These are phyloP conservation scores for Cariama cristata DNA, from an alignment of 2,113 vertebrate genomes.

Conservation along the genomic window DNA sequence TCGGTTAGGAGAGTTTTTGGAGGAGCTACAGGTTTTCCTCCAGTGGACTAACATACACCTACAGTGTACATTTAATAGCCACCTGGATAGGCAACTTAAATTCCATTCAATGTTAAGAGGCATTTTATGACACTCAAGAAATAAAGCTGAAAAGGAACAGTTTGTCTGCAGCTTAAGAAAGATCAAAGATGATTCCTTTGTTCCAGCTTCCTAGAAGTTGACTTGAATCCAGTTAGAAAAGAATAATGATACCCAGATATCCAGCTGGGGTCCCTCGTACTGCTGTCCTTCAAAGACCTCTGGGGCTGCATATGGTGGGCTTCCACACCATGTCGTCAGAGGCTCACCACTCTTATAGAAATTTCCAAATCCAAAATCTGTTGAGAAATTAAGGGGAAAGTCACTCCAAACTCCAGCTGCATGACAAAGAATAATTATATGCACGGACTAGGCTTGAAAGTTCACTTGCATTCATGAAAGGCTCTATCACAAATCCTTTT, in stretches of 20 bases:
- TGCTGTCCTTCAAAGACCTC: constrained; percentile 98
- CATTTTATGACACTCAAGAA: not conserved
- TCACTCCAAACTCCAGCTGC: constrained; percentile 2
- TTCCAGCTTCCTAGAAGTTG: not conserved
- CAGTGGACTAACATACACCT: not conserved
- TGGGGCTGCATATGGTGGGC: constrained; percentile 95
- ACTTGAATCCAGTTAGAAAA: not conserved
- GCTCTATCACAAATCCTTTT: not conserved
- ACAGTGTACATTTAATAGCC: not conserved
- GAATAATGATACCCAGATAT: constrained; percentile 90
- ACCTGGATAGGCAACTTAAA: not conserved
- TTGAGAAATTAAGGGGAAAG: constrained; percentile 30
- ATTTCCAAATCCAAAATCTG: constrained; percentile 99
- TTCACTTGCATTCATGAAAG: not conserved
- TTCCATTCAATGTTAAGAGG: not conserved
- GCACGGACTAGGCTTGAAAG: not conserved
- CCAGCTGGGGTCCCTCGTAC: constrained; percentile 97
- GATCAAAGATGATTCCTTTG: not conserved
- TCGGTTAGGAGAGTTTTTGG: not conserved
- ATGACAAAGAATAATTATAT: not conserved
- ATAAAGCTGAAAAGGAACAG: not conserved
- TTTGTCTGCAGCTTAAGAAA: not conserved
- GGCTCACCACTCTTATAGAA: constrained; percentile 95
- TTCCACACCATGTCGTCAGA: constrained; percentile 95
- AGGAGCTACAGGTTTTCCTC: not conserved